These are phyloP conservation scores for Agapetus fuscipes DNA, from an alignment of 2,888 invertebrate genomes.

Conservation along the genomic window DNA sequence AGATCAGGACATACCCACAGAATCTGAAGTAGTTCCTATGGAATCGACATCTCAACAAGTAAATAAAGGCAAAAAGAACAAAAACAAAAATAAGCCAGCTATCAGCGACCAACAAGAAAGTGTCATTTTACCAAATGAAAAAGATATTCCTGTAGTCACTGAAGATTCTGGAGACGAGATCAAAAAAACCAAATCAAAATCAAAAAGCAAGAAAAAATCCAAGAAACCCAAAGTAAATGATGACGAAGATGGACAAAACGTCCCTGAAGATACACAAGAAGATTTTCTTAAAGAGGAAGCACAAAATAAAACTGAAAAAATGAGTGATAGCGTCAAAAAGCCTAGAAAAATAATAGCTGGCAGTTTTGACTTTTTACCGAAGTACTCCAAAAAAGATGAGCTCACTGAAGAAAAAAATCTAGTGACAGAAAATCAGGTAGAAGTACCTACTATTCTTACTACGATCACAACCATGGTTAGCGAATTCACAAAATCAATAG, in stretches of 20 bases:
- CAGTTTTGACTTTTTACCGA: neutral
- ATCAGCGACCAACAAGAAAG: neutral
- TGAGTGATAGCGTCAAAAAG: conserved; percentile 19
- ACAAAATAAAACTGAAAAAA: conserved; percentile 6
- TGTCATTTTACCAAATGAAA: neutral
- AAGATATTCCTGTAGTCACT: neutral
- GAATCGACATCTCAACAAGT: too few relatives aligned
- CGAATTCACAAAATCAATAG: too few relatives aligned
- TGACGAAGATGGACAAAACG: conserved; percentile 4
- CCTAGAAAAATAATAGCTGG: conserved; percentile 21
- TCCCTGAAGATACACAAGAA: conserved; percentile 3
- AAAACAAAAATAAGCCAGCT: conserved; percentile 1
- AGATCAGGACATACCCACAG: too few relatives aligned
- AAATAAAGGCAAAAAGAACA: neutral
- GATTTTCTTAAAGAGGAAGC: too few relatives aligned
- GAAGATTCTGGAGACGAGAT: neutral
- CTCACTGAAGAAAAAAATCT: conserved; percentile 22
- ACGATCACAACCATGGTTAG: too few relatives aligned
- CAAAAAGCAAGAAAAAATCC: conserved; percentile 11
- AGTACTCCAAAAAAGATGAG: conserved; percentile 22
- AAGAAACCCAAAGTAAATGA: conserved; percentile 16
- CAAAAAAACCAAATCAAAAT: conserved; percentile 9
- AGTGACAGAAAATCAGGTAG: neutral
- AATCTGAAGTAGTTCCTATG: too few relatives aligned
- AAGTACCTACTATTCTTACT: too few relatives aligned